Base-by-base conservation (phyloP, 2,797 vertebrate genomes). In the Rachycentron canadum region DNA sequence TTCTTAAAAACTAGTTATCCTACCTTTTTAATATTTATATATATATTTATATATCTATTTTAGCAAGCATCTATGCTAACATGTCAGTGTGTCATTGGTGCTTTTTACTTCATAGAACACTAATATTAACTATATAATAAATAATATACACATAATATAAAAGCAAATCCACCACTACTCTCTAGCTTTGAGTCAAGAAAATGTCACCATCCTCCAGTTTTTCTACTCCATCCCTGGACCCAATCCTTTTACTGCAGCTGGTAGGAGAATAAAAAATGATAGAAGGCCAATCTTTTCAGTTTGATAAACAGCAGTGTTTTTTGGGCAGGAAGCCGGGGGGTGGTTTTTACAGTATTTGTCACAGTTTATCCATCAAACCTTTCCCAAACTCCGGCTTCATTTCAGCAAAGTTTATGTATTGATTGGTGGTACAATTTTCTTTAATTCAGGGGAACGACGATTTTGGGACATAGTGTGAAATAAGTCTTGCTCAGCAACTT, bases 301-400 rank as follows among this genome's bases (percentile, higher is more conserved):
- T 82, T 85, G 79, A 89, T 76, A 32, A 88, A 85, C 71, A 63
- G 76, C 82, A 49, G 36, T 68, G 58, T 72, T 66, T 68, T 60
- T 75, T 57, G 55, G 50, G 50, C 50, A 25, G 34, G 56, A 59
- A 69, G 49, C 58, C 3, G 19, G 50, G n/a, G 12, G 47, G 49
- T 57, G 57, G 67, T 63, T 41, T 71, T 64, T 62, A 47, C 75
- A 34, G 1, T 38, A 38, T 76, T 81, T 72, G 55, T 81, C 21
- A 66, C n/a, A 64, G 68, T 76, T 62, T 60, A 81, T 76, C 74
- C 28, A 58, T 88, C 71, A 77, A 50, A 78, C 52, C 19, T 59
- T 72, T 41, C 38, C 28, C 3, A 69, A 78, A 77, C 75, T 62
- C 26, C 3, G 16, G 14, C 19, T 69, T 76, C 23, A 68, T 68